phyloP scores from a whole-genome alignment of 2,888 invertebrate species.

The Macrophya annulata region DNA sequence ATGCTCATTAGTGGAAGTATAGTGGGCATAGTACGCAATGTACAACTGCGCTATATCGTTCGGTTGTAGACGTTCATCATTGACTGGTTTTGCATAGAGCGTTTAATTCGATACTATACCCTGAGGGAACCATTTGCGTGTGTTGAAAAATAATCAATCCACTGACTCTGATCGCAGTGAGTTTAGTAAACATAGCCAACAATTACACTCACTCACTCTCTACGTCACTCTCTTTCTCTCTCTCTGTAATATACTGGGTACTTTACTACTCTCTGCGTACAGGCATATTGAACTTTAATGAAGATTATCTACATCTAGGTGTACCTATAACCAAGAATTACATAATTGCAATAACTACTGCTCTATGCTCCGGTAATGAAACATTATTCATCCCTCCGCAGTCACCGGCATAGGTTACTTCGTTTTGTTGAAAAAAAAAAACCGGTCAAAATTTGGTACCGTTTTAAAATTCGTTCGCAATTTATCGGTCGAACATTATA shows the following conservation, averaged over 20 bases:
- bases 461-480: too few species aligned
- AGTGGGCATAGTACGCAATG: background rate
- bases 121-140: background rate
- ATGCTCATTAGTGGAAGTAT: background rate
- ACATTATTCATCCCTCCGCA: background rate
- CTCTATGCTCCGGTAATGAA: background rate
- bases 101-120: background rate
- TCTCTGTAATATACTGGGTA: background rate
- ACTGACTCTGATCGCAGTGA: background rate
- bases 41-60: background rate
- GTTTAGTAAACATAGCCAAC: background rate
- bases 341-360: conserved; percentile 12
- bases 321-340: background rate
- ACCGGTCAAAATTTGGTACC: background rate
- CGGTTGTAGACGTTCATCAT: background rate
- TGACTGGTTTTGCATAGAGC: background rate
- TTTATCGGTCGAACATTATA: too few species aligned
- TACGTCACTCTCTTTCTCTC: too few species aligned
- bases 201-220: background rate
- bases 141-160: conserved; percentile 35
- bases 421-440: background rate
- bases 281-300: conserved; percentile 9
- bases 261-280: background rate
- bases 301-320: conserved; percentile 7
- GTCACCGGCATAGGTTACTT: too few species aligned